Evolutionary conservation across 2,888 invertebrate species (phyloP), one percentile per base, ranked within the genome.

Genomic region (Eudasyphora cyanicolor): DNA sequence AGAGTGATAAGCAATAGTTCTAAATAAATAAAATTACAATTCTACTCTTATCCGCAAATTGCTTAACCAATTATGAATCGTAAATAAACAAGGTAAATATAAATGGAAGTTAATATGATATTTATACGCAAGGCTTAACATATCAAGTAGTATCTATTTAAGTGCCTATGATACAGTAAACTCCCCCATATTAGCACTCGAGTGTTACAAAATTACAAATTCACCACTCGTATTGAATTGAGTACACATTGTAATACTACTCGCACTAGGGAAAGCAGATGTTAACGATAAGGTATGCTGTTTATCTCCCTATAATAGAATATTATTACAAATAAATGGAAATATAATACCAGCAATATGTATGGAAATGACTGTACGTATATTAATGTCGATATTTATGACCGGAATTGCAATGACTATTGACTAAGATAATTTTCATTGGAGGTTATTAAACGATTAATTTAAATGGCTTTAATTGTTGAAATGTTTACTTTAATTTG

Each of bases 101-200:
- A 77, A 77, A 70, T 49, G 60, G 45, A 62, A 70, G 70, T 60
- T 77, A 70, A 77, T 77, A 32, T 32, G 32, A n/a, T 29, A 57
- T 57, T 76, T 49, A 60, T 70, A 49, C 27, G 45, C 29, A 21
- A 21, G 49, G 70, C 60, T 76, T 60, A 54, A 35, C 49, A 54
- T 54, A 24, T 71, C 71, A 54, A 76, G 54, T 54, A 54, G 54
- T 29, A 64, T 19, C 29, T 12, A 38, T 35, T 38, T 8, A 32
- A 35, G 21, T 67, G 24, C 2, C 12, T 14, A 67, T 24, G 27
- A 57, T 24, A 27, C 21, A 8, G 24, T n/a, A 38, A 42, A 42
- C 67, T 12, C 38, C 19, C 42, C 12, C 32, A n/a, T n/a, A 62
- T 62, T 35, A 38, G 42, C 67, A 42, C 67, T 42, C 12, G n/a